These are phyloP conservation scores for Cyprinella venusta DNA, from an alignment of 2,797 vertebrate species.

Conservation along the genomic window DNA sequence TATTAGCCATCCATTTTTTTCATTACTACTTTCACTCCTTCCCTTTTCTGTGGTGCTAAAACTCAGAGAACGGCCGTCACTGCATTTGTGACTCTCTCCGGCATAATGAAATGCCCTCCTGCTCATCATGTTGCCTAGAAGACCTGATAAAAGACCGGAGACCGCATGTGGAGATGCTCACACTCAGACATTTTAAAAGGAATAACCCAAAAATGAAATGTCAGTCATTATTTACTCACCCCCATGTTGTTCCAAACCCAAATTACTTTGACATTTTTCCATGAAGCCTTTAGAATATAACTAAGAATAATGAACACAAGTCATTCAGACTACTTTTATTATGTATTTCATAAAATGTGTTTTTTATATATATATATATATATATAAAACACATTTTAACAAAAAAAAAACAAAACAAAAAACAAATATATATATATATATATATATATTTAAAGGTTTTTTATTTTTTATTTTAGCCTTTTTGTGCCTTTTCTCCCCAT, in stretches of 20 bases:
- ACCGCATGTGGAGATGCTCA: slow-evolving; percentile 12
- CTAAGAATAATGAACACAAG: background rate
- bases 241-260: background rate
- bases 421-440: no score
- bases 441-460: no score
- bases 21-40: slow-evolving; percentile 3
- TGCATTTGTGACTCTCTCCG: slow-evolving; percentile 42
- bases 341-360: background rate
- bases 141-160: slow-evolving; percentile 49
- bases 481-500: fast-evolving
- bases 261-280: slow-evolving; percentile 1
- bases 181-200: slow-evolving; percentile 40
- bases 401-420: no score
- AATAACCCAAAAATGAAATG: background rate
- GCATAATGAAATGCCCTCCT: slow-evolving; percentile 55
- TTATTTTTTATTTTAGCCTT: no score
- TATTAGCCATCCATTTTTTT: slow-evolving; percentile 13
- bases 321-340: background rate
- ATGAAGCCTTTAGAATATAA: background rate
- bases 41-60: slow-evolving; percentile 28
- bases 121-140: slow-evolving; percentile 53
- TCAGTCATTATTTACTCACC: background rate
- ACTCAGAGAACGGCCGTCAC: slow-evolving; percentile 45
- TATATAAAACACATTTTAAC: no score
- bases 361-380: no score